Evolutionary conservation across 2,888 invertebrate species (phyloP).

Genomic region (Torymus texanus): DNA sequence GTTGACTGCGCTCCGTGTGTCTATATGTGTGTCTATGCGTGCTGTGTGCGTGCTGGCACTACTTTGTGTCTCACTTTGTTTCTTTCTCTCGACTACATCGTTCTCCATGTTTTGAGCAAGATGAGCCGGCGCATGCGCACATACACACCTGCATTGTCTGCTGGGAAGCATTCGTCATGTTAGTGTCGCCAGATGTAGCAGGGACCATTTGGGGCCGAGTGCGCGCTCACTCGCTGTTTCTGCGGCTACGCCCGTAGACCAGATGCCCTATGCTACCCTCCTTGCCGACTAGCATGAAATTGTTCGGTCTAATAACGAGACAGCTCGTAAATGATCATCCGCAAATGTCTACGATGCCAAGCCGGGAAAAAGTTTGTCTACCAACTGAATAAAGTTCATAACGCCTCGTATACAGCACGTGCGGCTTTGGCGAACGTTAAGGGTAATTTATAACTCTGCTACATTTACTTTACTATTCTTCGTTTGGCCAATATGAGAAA

Average conservation of each 20-base stretch:
- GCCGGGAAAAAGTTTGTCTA: too few species aligned
- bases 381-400: too few species aligned
- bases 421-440: too few species aligned
- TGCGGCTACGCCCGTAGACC: slow-evolving; percentile 56
- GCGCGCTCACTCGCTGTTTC: too few species aligned
- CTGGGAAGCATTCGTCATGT: slow-evolving; percentile 66
- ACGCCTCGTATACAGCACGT: too few species aligned
- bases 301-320: slow-evolving; percentile 27
- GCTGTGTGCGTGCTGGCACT: slow-evolving; percentile 7
- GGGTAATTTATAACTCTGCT: background rate
- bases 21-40: background rate
- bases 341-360: slow-evolving; percentile 25
- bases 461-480: background rate
- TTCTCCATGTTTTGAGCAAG: slow-evolving; percentile 34
- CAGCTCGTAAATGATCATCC: slow-evolving; percentile 35
- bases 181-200: slow-evolving; percentile 65
- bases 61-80: slow-evolving; percentile 49
- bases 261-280: slow-evolving; percentile 61
- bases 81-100: slow-evolving; percentile 21
- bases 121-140: slow-evolving; percentile 1
- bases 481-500: too few species aligned
- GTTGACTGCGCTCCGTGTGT: background rate
- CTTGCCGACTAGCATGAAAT: slow-evolving; percentile 59
- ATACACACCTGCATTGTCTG: slow-evolving; percentile 47
- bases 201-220: slow-evolving; percentile 59